A percentile compares a stretch with the other conserved stretches of the same genome.
Evolutionary conservation across 2,797 vertebrate genomes (phyloP).

Genomic region (Notoglanidium macrostoma): DNA sequence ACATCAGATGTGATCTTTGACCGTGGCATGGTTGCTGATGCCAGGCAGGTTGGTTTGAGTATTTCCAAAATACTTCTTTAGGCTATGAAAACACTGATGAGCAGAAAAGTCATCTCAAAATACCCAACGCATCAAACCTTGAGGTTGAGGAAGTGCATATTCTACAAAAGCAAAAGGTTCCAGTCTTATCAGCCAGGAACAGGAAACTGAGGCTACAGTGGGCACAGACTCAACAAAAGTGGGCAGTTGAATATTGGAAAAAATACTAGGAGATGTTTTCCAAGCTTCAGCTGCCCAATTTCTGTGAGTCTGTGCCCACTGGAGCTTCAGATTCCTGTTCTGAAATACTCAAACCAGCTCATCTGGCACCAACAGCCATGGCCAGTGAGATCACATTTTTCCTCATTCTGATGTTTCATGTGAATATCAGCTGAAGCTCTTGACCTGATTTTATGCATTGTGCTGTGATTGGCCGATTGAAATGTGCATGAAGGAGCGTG

Average conservation of each 20-base stretch:
- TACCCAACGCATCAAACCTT: not conserved
- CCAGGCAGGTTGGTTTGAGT: not conserved
- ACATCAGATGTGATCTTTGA: constrained; percentile 1
- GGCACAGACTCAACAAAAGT: not conserved
- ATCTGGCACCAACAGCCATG: not conserved
- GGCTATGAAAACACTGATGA: not conserved
- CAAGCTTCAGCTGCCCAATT: not conserved
- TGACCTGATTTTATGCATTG: not conserved
- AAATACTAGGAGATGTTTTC: not conserved
- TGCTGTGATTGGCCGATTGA: not conserved
- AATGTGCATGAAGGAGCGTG: not conserved
- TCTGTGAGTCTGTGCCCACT: not conserved
- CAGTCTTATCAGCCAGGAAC: not conserved
- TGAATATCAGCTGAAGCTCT: not conserved
- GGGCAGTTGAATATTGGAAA: not conserved
- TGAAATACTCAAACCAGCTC: not conserved
- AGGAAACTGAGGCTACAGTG: not conserved
- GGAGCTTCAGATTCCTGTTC: not conserved
- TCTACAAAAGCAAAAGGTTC: not conserved
- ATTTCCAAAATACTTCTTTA: not conserved
- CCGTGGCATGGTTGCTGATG: not conserved
- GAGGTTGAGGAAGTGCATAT: not conserved
- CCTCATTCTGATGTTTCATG: not conserved
- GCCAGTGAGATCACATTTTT: not conserved
- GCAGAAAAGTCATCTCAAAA: not conserved